Base-by-base conservation (phyloP, 2,113 vertebrate genomes). In the Chascanopsetta lugubris region DNA sequence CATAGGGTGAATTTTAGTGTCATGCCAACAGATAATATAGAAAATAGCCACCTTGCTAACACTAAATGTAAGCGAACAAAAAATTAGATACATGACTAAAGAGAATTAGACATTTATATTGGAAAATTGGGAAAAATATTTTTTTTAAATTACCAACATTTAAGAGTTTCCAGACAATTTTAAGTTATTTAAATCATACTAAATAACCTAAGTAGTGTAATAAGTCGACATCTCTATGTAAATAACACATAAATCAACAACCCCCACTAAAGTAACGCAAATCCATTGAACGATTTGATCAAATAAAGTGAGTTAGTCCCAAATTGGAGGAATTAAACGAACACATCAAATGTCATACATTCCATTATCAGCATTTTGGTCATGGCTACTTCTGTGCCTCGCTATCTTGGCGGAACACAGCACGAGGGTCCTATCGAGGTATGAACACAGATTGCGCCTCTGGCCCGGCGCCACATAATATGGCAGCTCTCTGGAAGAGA, bases 371-470 rank as follows among this genome's bases (percentile, higher is more conserved):
- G 60, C 48, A 45, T 62, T 85, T 84, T 59, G 68, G 87, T 89
- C 81, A 86, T 75, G 83, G 86, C 82, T 77, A 79, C 77, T 82
- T 87, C 82, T 69, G 91, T 90, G 89, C 83, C 90, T 89, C 83
- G 87, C 92, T 92, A 94, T 95, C 95, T 94, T 85, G 75, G 87
- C 49, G 87, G 90, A 91, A 88, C 90, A 91, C 93, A 90, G 95
- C 96, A 94, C 93, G 91, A 89, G 94, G 88, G 86, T 93, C 90
- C 79, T 93, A 90, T 94, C 93, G 89, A 89, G 88, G 91, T 86
- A 83, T 53, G 80, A 91, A 93, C 93, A 94, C 92, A 83, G 88
- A 92, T 93, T 91, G 90, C 90, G 94, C 94, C 94, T 88, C 88
- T 92, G 93, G 94, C 94, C 90, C 75, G 62, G 86, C 91, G 94